Evolutionary conservation across 1,140 invertebrate species (phyloP).

Genomic region (Ceratina calcarata): DNA sequence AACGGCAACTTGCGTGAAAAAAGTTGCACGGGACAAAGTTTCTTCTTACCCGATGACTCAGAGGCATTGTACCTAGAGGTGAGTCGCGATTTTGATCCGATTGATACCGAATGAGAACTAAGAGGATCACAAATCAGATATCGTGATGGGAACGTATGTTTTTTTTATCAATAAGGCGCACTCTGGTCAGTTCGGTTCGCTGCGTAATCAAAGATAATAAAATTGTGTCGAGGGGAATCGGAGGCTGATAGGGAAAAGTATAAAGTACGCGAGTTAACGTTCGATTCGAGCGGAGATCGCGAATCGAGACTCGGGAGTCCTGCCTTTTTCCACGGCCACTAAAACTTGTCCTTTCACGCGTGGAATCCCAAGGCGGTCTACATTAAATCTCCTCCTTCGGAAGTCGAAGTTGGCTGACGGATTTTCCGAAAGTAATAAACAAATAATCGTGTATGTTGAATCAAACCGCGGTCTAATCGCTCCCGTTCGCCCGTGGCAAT

Average conservation of each 20-base stretch:
- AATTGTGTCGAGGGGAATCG: neutral
- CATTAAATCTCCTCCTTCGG: conserved; percentile 52
- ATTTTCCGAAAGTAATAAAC: neutral
- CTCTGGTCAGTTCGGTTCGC: neutral
- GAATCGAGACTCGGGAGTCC: conserved; percentile 32
- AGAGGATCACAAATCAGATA: neutral
- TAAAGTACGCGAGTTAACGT: conserved; percentile 26
- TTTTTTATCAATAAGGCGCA: neutral
- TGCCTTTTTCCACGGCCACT: conserved; percentile 50
- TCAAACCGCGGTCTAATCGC: too few species aligned
- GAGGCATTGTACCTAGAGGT: neutral
- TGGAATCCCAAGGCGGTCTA: conserved; percentile 63
- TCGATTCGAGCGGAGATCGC: neutral
- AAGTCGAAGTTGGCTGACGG: neutral
- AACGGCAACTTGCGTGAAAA: neutral
- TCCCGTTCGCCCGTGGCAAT: too few species aligned
- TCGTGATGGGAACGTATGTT: neutral
- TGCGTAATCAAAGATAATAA: conserved; percentile 13
- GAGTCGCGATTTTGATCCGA: neutral
- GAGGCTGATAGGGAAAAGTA: conserved; percentile 41
- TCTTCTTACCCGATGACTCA: neutral
- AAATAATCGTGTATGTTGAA: neutral
- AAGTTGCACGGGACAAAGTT: conserved; percentile 7
- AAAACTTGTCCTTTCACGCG: conserved; percentile 65
- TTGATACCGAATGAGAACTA: too few species aligned